Evolutionary conservation across 2,113 vertebrate species (phyloP).

Genomic region (Tyto alba): DNA sequence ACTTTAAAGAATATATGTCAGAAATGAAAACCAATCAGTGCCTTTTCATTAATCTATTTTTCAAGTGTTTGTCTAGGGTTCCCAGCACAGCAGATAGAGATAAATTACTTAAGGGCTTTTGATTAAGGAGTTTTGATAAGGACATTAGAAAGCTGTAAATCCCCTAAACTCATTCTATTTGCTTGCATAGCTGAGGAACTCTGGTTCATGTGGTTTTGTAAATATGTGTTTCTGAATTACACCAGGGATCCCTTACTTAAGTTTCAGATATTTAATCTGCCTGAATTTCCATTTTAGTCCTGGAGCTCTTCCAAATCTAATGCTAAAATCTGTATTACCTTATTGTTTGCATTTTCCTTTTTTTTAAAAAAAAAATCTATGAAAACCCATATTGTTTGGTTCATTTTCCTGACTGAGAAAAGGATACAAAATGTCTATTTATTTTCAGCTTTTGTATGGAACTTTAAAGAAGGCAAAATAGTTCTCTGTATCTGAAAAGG

Average conservation of each 20-base stretch:
- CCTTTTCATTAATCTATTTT: neutral
- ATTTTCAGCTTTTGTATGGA: neutral
- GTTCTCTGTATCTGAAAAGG: neutral
- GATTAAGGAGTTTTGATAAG: constrained; percentile 21
- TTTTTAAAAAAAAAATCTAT: no score
- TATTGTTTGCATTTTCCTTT: neutral
- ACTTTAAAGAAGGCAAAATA: neutral
- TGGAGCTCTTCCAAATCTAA: neutral
- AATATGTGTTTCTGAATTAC: neutral
- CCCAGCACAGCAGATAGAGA: neutral
- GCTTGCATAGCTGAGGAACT: neutral
- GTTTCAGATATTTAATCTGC: neutral
- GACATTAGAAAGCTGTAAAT: constrained; percentile 29
- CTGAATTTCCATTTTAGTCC: neutral
- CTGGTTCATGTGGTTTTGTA: neutral
- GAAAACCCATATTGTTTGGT: neutral
- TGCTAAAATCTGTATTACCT: neutral
- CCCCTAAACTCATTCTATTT: neutral
- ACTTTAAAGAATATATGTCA: neutral
- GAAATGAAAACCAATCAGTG: neutral
- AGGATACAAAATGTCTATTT: neutral
- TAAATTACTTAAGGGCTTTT: constrained; percentile 27
- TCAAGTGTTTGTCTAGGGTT: neutral
- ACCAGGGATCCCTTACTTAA: neutral
- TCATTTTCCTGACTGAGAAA: neutral